Percentiles rank a stretch among this genome's conserved stretches.
Evolutionary conservation across 2,888 invertebrate species (phyloP).

Genomic region (Napeogenes inachia): DNA sequence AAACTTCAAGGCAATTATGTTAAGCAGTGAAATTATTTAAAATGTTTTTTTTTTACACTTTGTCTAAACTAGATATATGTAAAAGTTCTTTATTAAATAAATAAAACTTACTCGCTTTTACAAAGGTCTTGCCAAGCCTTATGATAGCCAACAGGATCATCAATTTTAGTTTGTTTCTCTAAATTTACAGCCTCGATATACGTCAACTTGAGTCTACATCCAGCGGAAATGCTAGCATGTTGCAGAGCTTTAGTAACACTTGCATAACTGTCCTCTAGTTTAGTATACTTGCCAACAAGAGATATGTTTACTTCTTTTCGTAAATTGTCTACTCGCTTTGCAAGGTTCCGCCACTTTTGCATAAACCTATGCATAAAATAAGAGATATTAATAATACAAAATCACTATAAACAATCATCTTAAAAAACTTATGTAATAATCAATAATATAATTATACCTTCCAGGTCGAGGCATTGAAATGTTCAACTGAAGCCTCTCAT

Average conservation of each 20-base stretch:
- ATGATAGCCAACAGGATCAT: constrained; percentile 90
- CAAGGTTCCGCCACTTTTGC: constrained; percentile 93
- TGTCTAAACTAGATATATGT: too few species aligned
- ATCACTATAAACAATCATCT: background rate
- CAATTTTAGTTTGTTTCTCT: constrained; percentile 83
- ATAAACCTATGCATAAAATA: constrained; percentile 79
- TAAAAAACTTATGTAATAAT: too few species aligned
- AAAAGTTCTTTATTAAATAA: too few species aligned
- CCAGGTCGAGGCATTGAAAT: constrained; percentile 82
- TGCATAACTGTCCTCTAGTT: constrained; percentile 96
- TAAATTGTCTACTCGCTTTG: constrained; percentile 89
- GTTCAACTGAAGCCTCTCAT: constrained; percentile 86
- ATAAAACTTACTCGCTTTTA: constrained; percentile 83
- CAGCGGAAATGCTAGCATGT: constrained; percentile 92
- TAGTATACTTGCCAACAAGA: constrained; percentile 97
- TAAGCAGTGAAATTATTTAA: too few species aligned
- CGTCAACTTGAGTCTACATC: constrained; percentile 89
- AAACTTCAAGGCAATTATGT: too few species aligned
- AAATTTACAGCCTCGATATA: constrained; percentile 95
- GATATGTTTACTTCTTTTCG: constrained; percentile 92
- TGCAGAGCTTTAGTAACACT: constrained; percentile 96
- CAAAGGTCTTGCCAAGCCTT: constrained; percentile 96
- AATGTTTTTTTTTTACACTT: too few species aligned
- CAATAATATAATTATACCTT: constrained; percentile 55
- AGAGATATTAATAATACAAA: background rate